Base-by-base conservation (phyloP, 2,888 invertebrate species). In the Mimumesa dahlbomi region DNA sequence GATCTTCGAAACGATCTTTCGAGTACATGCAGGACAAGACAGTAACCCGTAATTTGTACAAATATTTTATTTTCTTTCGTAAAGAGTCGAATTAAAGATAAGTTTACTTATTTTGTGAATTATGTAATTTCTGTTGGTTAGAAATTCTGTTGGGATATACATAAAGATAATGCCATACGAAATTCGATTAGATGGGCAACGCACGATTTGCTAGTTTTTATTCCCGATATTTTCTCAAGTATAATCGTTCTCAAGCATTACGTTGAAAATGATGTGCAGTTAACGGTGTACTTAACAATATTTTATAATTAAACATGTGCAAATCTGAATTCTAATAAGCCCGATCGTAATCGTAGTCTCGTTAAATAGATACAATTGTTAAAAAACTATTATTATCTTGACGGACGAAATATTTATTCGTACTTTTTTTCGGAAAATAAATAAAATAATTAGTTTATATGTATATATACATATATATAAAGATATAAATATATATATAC, bases 91-190 rank as follows among this genome's bases (percentile, higher is more conserved):
- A 62, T 69, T 58, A 68, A 69, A 43, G 11, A 22, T 70, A 61
- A 69, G 57, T 69, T 71, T 71, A 69, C 63, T 48, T 67, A 68
- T 68, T 56, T 50, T 68, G 59, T 61, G 29, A 56, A 50, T 67
- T 70, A 18, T 61, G 40, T 67, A 25, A 70, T 2, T 57, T 43
- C 21, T 34, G 38, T 49, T 67, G 53, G 29, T 43, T 36, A 52
- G 38, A 11, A 18, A 18, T 13, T 11, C 11, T 50, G 14, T 6
- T n/a, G n/a, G 4, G 9, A 38, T 19, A 18, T 22, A 21, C 42
- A 19, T 34, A 11, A 42, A 16, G 11, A 11, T 42, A 16, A 16
- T 16, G 18, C 42, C 42, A 18, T 1, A 3, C 16, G 42, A 19
- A 4, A 19, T 42, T 16, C 22, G 14, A 45, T 45, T 21, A 21